Conservation (phyloP, 2,797 vertebrate genomes). For the Gallinago nigripennis region DNA sequence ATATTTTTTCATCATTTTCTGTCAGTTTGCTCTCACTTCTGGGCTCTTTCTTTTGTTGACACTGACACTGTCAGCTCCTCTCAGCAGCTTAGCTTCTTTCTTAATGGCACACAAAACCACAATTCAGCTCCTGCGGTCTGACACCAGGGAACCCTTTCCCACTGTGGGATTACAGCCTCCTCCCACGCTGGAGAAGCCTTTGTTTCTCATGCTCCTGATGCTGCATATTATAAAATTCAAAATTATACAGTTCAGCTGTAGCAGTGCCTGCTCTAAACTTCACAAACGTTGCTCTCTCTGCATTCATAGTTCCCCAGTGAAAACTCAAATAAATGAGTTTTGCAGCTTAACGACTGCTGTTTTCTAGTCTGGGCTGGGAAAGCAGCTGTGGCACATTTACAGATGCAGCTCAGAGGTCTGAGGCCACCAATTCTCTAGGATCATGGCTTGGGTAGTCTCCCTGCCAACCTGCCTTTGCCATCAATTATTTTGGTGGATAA, state of each 20-base stretch:
- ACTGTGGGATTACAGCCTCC: not conserved
- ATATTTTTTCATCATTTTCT: constrained; percentile 66
- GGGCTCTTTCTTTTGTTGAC: constrained; percentile 63
- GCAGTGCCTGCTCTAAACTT: not conserved
- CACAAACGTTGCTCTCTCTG: not conserved
- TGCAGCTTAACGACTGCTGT: not conserved
- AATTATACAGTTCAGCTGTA: not conserved
- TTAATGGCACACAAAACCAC: not conserved
- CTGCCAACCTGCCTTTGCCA: not conserved
- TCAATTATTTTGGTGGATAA: not conserved
- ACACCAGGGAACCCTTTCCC: not conserved
- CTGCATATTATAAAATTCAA: not conserved
- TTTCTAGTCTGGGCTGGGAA: not conserved
- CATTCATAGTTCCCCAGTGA: not conserved
- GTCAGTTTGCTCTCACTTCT: constrained; percentile 62
- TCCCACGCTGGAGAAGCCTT: not conserved
- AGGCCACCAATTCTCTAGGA: not conserved
- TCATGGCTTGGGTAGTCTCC: not conserved
- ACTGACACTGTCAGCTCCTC: constrained; percentile 42
- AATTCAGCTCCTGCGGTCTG: not conserved
- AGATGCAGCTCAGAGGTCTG: not conserved
- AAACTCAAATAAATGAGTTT: not conserved
- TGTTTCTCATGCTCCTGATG: not conserved
- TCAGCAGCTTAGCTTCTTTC: constrained; percentile 53
- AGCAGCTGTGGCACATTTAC: not conserved